phyloP scores from a whole-genome alignment of 2,888 invertebrate species.

The Acrocyrtus sp. region DNA sequence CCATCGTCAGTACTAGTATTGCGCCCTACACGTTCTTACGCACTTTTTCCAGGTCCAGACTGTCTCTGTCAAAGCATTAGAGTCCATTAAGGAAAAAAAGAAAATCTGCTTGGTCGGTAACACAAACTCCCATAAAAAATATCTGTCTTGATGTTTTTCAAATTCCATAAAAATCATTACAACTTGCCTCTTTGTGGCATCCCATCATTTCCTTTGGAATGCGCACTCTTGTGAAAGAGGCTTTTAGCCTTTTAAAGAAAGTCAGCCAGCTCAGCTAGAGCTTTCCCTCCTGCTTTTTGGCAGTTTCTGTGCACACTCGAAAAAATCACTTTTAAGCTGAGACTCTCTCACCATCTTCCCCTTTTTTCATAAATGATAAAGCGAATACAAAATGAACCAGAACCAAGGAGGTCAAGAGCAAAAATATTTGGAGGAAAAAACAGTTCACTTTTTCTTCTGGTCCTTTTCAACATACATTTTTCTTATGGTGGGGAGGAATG shows the following conservation, averaged over 20 bases:
- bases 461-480: neutral
- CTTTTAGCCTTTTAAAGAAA: conserved; percentile 36
- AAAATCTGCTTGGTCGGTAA: neutral
- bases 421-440: conserved; percentile 41
- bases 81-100: neutral
- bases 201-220: conserved; percentile 1
- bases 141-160: too few relatives aligned
- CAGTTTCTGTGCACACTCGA: neutral
- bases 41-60: neutral
- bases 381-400: conserved; percentile 43
- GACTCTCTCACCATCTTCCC: neutral
- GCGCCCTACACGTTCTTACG: neutral
- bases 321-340: neutral
- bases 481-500: conserved; percentile 17
- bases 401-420: conserved; percentile 47
- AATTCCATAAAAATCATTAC: too few relatives aligned
- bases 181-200: neutral
- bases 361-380: neutral
- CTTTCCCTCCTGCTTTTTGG: neutral
- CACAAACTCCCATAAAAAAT: neutral
- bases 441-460: conserved; percentile 22
- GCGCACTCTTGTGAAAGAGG: conserved; percentile 8
- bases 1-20: conserved; percentile 19
- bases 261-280: conserved; percentile 1
- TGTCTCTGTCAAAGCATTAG: neutral